These are phyloP conservation scores for sheep (Ovis aries) DNA, from an alignment of 2,113 vertebrate species.

Conservation along the genomic window ARS-UI_Ramb_v3.0 NC_056054.1:206981001-206981500, in stretches of 20 bases:
- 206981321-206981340: neutral
- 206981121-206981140: neutral
- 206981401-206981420: neutral
- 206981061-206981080: neutral
- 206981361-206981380: neutral
- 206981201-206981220: neutral
- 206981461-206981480: neutral
- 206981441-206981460: neutral
- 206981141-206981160: neutral
- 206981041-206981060: slow-evolving; percentile 4
- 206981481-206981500: neutral
- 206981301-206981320: neutral
- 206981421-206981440: neutral
- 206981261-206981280: neutral
- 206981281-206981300: neutral
- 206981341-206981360: neutral
- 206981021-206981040: neutral
- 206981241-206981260: neutral
- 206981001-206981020: neutral
- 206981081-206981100: neutral
- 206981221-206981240: neutral
- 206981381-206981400: neutral
- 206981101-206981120: neutral
- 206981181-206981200: neutral
- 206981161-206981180: neutral